Base-by-base conservation (phyloP, 1,140 invertebrate species). In the Bombus cullumanus region DNA sequence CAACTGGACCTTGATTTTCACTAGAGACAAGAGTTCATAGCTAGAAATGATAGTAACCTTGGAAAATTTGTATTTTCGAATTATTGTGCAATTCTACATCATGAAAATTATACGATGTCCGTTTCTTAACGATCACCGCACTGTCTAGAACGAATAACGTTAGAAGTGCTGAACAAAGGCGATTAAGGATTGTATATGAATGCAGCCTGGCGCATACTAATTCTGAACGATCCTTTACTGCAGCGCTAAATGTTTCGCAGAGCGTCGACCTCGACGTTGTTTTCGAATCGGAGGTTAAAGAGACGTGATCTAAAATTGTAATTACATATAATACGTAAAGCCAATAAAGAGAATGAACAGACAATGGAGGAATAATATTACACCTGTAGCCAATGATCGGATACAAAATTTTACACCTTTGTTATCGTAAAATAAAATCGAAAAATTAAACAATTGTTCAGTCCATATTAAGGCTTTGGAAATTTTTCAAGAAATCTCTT, bases 141-240 rank as follows among this genome's bases (percentile, higher is more conserved):
- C 8, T 18, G 6, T 10, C n/a, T 53, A 72, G 76, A 47, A 88
- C 77, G 80, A 85, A 89, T 85, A 66, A 39, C 43, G 37, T 39
- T 41, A n/a, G 72, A 25, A 53, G 74, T 86, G 83, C 77, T 82
- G 88, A 91, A 91, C 89, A 90, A 74, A 71, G 53, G 72, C 78
- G 91, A 92, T 89, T 88, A 89, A 87, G 88, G 83, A 77, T 87
- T 64, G 86, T 75, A 77, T 86, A 90, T 89, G 89, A 93, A 89
- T 88, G 86, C 85, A 75, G 84, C 72, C 57, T 57, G 79, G 92
- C 86, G 88, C 88, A 92, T 93, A 91, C 92, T 92, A 91, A 91
- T 90, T 86, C 76, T 76, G 74, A 69, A 86, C 82, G 88, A 89
- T 91, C 86, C 86, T 91, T 91, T 89, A 93, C 90, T 86, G 85